Base-by-base conservation (phyloP, 2,888 invertebrate species). In the Tenthredo livida region DNA sequence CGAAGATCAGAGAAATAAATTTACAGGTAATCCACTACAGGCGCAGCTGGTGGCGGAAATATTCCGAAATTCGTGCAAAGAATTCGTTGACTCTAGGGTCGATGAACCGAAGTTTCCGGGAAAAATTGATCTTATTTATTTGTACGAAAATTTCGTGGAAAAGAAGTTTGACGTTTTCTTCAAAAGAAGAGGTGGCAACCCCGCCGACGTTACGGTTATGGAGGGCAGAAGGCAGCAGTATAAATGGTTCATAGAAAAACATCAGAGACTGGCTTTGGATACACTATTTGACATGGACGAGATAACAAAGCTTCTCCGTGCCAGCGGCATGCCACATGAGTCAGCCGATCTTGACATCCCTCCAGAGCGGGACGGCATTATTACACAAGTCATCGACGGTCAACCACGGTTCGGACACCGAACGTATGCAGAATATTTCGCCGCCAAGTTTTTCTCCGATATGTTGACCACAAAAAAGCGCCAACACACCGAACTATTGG, bases 1-100 rank as follows among this genome's bases (percentile, higher is more conserved):
- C 72, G 9, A 4, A 37, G 40, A n/a, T 72, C 72, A n/a, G 9
- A 40, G 1, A 0, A 17, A 72, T 15, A 9, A 72, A 12, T 72
- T 72, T n/a, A 72, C 43, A 12, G 72, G 72, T 25, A 43, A 21
- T 72, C 72, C 72, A 12, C 25, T 72, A 40, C 72, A 72, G 12
- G 25, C 43, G 5, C 43, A 12, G 43, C 40, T 72, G 43, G 43
- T 72, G 3, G 40, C 72, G 5, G 40, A 72, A 21, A 21, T 37
- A 2, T 43, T 72, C 15, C 12, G 1, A 4, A 4, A 21, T 61
- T 61, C 21, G 1, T 61, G 61, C 25, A 25, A 12, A 25, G 61
- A 61, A 61, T 61, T 61, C 25, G 25, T 25, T 0, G 0, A 61
- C 25, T 61, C 61, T 10, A 12, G 12, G 12, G 21, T 12, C 21